Conservation (phyloP, 2,797 vertebrate species). For the Sciurus carolinensis region DNA sequence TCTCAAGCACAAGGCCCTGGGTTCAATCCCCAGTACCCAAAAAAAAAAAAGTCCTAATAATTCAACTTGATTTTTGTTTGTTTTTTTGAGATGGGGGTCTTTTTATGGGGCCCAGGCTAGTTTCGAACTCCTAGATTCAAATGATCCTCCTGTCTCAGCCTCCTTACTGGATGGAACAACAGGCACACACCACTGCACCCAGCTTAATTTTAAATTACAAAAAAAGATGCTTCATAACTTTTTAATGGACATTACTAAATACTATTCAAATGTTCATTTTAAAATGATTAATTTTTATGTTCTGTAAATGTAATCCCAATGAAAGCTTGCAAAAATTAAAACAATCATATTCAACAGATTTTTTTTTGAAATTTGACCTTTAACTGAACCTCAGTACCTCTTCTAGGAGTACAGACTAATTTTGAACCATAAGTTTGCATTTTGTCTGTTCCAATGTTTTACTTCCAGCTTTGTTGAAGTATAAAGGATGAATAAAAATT, state of each 20-base stretch:
- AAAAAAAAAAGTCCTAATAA: not conserved
- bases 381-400: not conserved
- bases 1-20: too few relatives aligned
- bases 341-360: conserved; percentile 34
- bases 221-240: not conserved
- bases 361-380: not conserved
- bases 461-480: not conserved
- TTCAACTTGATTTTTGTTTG: not conserved
- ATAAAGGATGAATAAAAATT: not conserved
- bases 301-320: too few relatives aligned
- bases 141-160: not conserved
- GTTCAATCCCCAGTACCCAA: too few relatives aligned
- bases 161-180: not conserved
- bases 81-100: too few relatives aligned
- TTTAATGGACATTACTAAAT: too few relatives aligned
- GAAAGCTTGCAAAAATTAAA: not conserved
- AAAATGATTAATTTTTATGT: too few relatives aligned
- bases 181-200: not conserved
- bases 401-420: not conserved
- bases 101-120: too few relatives aligned
- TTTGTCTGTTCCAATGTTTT: not conserved
- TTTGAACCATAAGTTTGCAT: not conserved
- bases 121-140: not conserved
- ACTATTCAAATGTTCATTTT: too few relatives aligned
- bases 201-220: conserved; percentile 43